Percentiles rank a stretch among this genome's conserved stretches.
Conservation (phyloP, 2,888 invertebrate genomes). For the Sphinx pinastri region DNA sequence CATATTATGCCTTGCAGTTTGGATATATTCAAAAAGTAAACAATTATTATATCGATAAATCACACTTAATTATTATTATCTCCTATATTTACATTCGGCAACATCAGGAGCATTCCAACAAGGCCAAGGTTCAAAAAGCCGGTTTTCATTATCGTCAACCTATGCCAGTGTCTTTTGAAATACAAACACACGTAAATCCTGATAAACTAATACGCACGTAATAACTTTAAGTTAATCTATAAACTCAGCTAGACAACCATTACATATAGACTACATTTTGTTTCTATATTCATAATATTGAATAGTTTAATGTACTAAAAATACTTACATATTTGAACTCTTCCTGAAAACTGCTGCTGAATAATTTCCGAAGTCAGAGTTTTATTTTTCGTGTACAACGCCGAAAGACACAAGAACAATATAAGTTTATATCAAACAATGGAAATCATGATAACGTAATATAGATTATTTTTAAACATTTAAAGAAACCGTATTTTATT, state of each 20-base stretch:
- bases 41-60: no score
- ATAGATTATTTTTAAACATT: constrained; percentile 28
- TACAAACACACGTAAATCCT: no score
- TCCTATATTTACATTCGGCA: no score
- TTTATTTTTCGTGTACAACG: constrained; percentile 3
- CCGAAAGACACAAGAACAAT: constrained; percentile 38
- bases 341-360: constrained; percentile 29
- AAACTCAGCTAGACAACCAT: neutral
- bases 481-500: constrained; percentile 29
- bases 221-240: no score
- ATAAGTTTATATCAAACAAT: constrained; percentile 20
- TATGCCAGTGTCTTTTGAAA: no score
- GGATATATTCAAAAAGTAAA: no score
- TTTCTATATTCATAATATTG: constrained; percentile 28
- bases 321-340: constrained; percentile 26
- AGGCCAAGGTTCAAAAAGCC: no score
- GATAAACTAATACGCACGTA: no score
- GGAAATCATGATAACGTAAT: constrained; percentile 30
- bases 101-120: no score
- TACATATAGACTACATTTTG: neutral
- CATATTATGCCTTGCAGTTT: no score
- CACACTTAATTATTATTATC: no score
- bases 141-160: no score
- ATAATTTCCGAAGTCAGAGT: neutral
- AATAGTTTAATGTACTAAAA: constrained; percentile 31